phyloP scores from a whole-genome alignment of 2,113 vertebrate genomes.

The Neopipo cinnamomea region DNA sequence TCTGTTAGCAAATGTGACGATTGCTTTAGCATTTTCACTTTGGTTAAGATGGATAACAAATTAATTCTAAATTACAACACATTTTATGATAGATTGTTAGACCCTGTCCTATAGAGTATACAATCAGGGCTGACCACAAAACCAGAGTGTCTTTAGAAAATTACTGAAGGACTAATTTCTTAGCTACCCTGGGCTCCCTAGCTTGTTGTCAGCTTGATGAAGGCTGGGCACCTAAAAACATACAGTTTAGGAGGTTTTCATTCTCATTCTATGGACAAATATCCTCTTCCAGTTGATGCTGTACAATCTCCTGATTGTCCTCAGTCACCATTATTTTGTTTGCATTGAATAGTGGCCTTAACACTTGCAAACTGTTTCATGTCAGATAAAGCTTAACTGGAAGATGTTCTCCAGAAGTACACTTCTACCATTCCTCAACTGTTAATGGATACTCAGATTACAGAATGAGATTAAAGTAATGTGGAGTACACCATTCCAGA shows the following conservation, averaged over 20 bases:
- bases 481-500: neutral
- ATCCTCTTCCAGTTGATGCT: neutral
- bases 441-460: neutral
- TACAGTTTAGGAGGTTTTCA: neutral
- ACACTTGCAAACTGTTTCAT: neutral
- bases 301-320: neutral
- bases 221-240: neutral
- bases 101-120: neutral
- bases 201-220: neutral
- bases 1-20: neutral
- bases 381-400: neutral
- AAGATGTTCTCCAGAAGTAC: neutral
- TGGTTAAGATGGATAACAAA: neutral
- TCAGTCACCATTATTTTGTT: neutral
- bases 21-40: neutral
- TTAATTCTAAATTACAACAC: neutral
- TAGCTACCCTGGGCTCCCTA: neutral
- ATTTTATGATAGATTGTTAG: neutral
- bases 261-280: neutral
- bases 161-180: neutral
- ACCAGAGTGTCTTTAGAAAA: neutral
- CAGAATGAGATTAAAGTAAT: neutral
- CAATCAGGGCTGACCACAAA: neutral
- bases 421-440: neutral
- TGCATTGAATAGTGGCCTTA: neutral